Evolutionary conservation across 2,113 vertebrate species (phyloP).

Genomic region (Sinocyclocheilus anshuiensis): DNA sequence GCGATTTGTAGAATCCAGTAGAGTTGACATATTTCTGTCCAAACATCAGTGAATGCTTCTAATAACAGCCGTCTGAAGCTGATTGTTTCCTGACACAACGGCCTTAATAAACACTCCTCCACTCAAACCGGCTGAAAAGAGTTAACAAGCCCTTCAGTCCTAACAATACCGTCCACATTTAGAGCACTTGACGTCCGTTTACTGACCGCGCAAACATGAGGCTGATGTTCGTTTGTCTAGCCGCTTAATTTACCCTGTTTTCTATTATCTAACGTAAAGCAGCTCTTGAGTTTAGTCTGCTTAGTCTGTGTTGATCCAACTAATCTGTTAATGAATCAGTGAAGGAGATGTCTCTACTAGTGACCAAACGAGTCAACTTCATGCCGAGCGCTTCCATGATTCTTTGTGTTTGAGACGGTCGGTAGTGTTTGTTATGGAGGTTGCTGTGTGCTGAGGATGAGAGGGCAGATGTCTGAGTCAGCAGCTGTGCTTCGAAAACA

Average conservation of each 20-base stretch:
- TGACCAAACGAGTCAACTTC: not conserved
- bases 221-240: not conserved
- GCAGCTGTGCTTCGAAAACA: not conserved
- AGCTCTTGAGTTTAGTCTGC: not conserved
- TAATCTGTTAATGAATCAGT: slow-evolving; percentile 61
- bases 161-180: not conserved
- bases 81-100: not conserved
- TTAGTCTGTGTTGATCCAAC: not conserved
- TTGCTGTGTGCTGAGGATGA: slow-evolving; percentile 1
- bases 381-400: not conserved
- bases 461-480: not conserved
- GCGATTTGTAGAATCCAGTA: too few species aligned
- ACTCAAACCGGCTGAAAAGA: not conserved
- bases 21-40: too few species aligned
- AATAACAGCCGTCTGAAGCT: not conserved
- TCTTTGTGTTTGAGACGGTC: slow-evolving; percentile 11
- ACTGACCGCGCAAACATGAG: not conserved
- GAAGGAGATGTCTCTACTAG: slow-evolving; percentile 38
- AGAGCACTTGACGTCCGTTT: not conserved
- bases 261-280: not conserved
- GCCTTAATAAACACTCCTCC: not conserved
- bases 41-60: not conserved
- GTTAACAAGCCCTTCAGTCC: not conserved
- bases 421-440: slow-evolving; percentile 30
- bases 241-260: not conserved